Evolutionary conservation across 1,140 invertebrate species (phyloP).

Genomic region (Diuraphis noxia): DNA sequence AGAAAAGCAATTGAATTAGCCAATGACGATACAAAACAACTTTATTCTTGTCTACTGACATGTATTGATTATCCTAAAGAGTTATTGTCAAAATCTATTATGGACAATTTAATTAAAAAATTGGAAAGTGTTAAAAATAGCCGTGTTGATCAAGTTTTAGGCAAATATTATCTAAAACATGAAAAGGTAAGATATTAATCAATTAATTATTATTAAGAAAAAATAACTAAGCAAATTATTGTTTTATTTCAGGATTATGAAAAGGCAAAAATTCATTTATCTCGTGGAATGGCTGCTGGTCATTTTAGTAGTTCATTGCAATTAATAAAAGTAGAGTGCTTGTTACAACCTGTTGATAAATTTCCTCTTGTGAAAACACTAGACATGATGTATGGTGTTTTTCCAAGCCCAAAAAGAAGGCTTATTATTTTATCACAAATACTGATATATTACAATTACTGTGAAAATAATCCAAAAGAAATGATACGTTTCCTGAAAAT

Average conservation of each 20-base stretch:
- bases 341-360: background rate
- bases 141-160: background rate
- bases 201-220: background rate
- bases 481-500: background rate
- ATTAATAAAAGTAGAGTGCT: conserved; percentile 34
- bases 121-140: background rate
- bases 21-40: background rate
- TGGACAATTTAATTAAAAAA: background rate
- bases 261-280: conserved; percentile 32
- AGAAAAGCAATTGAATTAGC: conserved; percentile 23
- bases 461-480: conserved; percentile 29
- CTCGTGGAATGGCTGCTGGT: conserved; percentile 34
- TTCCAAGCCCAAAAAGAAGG: background rate
- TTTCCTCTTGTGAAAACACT: conserved; percentile 31
- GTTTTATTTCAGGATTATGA: conserved; percentile 13
- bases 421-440: conserved; percentile 37
- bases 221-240: background rate
- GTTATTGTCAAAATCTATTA: background rate
- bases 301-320: conserved; percentile 36
- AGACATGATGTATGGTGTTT: conserved; percentile 33
- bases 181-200: background rate
- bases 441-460: background rate
- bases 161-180: conserved; percentile 40
- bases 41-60: background rate
- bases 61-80: conserved; percentile 11